A percentile compares a stretch with the other conserved stretches of the same genome.
Evolutionary conservation across 2,797 vertebrate species (phyloP).

Genomic region (Chloroceryle inda): DNA sequence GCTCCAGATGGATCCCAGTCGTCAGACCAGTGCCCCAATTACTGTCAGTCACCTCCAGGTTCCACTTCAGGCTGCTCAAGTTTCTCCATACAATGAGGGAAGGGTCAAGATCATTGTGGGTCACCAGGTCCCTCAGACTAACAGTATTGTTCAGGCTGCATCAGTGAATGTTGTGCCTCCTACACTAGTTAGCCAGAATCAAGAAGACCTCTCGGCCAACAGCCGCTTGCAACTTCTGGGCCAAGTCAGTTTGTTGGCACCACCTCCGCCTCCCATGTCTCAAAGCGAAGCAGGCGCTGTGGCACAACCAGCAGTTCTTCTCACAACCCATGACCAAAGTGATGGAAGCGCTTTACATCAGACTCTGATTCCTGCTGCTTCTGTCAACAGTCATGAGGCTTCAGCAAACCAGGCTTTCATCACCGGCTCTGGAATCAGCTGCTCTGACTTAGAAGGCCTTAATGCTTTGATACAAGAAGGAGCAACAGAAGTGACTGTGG

Average conservation of each 20-base stretch:
- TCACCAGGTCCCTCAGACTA: constrained; percentile 82
- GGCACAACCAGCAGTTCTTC: constrained; percentile 86
- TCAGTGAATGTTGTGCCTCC: constrained; percentile 73
- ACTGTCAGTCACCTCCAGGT: constrained; percentile 78
- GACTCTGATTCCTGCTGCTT: constrained; percentile 80
- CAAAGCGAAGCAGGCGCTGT: constrained; percentile 73
- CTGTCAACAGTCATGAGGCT: constrained; percentile 77
- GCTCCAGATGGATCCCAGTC: constrained; percentile 72
- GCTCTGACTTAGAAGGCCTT: constrained; percentile 93
- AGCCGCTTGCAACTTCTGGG: constrained; percentile 89
- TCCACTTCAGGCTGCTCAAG: constrained; percentile 65
- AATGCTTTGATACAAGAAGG: constrained; percentile 93
- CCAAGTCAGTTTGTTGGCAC: constrained; percentile 90
- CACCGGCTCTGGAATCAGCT: constrained; percentile 82
- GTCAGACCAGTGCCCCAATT: constrained; percentile 59
- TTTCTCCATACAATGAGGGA: constrained; percentile 81
- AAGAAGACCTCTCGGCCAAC: constrained; percentile 67
- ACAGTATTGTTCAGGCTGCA: constrained; percentile 75
- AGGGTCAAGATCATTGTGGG: constrained; percentile 93
- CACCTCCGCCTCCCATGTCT: constrained; percentile 76
- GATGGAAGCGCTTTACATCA: constrained; percentile 80
- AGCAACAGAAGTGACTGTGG: constrained; percentile 90
- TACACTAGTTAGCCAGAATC: constrained; percentile 26
- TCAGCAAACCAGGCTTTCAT: constrained; percentile 86
- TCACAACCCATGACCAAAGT: constrained; percentile 76